Base-by-base conservation (phyloP, 2,888 invertebrate genomes). In the Trissolcus brochymenae region DNA sequence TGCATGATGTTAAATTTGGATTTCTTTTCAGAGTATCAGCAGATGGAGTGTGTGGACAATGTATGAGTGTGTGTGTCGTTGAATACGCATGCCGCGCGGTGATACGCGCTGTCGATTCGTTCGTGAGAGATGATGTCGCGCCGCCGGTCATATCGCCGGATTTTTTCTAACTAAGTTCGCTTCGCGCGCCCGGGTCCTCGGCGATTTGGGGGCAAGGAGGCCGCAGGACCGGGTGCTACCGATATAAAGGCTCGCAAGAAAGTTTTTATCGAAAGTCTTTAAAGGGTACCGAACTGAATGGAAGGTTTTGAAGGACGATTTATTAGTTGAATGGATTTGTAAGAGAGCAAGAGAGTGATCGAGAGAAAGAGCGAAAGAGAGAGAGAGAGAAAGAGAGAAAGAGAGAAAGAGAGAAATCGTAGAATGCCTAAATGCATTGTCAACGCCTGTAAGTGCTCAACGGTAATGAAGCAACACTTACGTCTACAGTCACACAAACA, bases 391-490 rank as follows among this genome's bases (percentile, higher is more conserved):
- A n/a, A n/a, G n/a, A n/a, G n/a, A 65, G 41, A 57, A 41, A 40
- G 66, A 82, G 43, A 71, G 46, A 59, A 13, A 70, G 41, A 57
- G 55, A 40, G 70, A 82, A 17, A 59, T 60, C 55, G 46, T 64
- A 65, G 68, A 66, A 78, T 78, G 78, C 78, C 74, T 74, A 78
- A n/a, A 78, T 43, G 71, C 78, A 74, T 56, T 62, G 78, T 73
- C 78, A 74, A 73, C 66, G 74, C 73, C 78, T 78, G 78, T 70
- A 78, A 78, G 73, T 78, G 74, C 78, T 78, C 68, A 74, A 78
- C 54, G 66, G 41, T 73, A 54, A 66, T 41, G 56, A 76, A 65
- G 65, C 43, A 72, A 72, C 59, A 72, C 64, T 71, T 71, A 71
- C 57, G 50, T 62, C 29, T 17, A 67, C 57, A 57, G 35, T 14